phyloP scores from a whole-genome alignment of 2,113 vertebrate genomes.

The Nansenia antarctica region DNA sequence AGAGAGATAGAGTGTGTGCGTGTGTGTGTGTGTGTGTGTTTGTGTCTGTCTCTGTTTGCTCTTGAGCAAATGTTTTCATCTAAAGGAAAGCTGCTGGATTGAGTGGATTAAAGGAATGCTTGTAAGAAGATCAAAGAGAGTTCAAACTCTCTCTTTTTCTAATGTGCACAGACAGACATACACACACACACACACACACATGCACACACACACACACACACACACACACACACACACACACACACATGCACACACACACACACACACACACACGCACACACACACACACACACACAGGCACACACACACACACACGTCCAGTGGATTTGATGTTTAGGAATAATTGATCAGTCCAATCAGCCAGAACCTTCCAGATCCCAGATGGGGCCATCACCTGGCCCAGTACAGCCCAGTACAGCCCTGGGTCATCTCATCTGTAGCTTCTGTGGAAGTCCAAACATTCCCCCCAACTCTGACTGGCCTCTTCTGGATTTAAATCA shows the following conservation, averaged over 20 bases:
- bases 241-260: background rate
- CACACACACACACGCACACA: too few species aligned
- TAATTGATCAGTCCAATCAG: too few species aligned
- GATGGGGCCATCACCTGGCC: too few species aligned
- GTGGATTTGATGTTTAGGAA: too few species aligned
- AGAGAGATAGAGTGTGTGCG: background rate
- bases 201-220: background rate
- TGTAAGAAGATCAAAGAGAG: slow-evolving; percentile 14
- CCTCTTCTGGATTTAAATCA: too few species aligned
- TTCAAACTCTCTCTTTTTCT: background rate
- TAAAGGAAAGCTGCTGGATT: background rate
- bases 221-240: slow-evolving; percentile 6
- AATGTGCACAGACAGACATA: background rate
- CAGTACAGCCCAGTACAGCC: too few species aligned
- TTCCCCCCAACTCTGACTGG: too few species aligned
- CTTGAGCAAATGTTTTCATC: slow-evolving; percentile 6
- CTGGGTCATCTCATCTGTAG: too few species aligned
- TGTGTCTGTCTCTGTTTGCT: background rate
- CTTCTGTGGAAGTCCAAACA: too few species aligned
- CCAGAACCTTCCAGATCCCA: too few species aligned
- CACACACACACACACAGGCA: background rate
- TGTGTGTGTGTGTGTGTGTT: too few species aligned
- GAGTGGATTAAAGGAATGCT: slow-evolving; percentile 22
- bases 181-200: background rate
- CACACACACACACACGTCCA: background rate